Percentiles rank a stretch among this genome's conserved stretches.
Evolutionary conservation across 2,888 invertebrate genomes (phyloP).

Genomic region (Chalcis sispes): DNA sequence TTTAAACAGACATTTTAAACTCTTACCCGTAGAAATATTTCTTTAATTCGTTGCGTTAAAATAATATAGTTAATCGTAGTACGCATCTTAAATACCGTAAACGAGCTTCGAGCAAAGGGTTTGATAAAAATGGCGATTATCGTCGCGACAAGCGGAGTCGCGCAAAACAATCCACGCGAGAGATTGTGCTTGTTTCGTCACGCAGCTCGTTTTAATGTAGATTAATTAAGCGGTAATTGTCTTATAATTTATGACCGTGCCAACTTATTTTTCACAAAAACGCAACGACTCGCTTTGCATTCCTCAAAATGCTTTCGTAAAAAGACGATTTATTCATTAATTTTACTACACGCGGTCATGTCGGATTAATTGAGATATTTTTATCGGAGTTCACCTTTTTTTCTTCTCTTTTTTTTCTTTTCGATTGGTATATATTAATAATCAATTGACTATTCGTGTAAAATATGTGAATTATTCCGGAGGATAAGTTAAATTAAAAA

Average conservation of each 20-base stretch:
- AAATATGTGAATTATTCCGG: not conserved
- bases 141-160: not conserved
- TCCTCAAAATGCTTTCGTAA: too few species aligned
- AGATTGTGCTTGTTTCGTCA: too few species aligned
- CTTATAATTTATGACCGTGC: conserved; percentile 25
- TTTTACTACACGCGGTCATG: too few species aligned
- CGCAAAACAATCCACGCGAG: conserved; percentile 15
- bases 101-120: too few species aligned
- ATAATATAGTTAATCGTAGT: too few species aligned
- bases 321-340: too few species aligned
- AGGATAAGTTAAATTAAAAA: conserved; percentile 28
- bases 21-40: too few species aligned
- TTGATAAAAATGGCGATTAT: too few species aligned
- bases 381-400: conserved; percentile 5
- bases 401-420: not conserved
- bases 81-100: too few species aligned
- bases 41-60: too few species aligned
- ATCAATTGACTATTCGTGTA: conserved; percentile 36
- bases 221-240: conserved; percentile 51
- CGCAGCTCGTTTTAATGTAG: conserved; percentile 31
- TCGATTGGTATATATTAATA: conserved; percentile 24
- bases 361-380: too few species aligned
- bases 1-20: too few species aligned
- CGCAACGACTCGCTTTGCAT: not conserved
- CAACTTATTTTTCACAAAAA: conserved; percentile 7